Evolutionary conservation across 2,888 invertebrate genomes (phyloP).

Genomic region (Sericinus montela): DNA sequence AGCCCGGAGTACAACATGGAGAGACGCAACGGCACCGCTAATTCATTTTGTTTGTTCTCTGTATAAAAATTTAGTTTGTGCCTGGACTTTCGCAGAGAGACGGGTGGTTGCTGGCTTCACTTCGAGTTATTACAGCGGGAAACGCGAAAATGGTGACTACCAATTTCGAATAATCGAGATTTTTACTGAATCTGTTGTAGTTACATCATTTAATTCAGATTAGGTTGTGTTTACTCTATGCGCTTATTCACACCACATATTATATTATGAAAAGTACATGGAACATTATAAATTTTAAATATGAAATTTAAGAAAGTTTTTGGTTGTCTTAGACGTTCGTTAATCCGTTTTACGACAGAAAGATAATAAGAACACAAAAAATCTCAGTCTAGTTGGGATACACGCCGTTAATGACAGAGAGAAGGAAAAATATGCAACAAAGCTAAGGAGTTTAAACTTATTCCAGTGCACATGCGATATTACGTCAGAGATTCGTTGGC

Average conservation of each 20-base stretch:
- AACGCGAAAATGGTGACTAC: conserved; percentile 39
- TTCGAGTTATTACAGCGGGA: conserved; percentile 45
- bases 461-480: conserved; percentile 20
- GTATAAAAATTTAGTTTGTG: conserved; percentile 71
- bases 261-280: too few relatives aligned
- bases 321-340: too few relatives aligned
- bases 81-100: conserved; percentile 53
- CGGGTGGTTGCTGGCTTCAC: conserved; percentile 24
- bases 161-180: conserved; percentile 40
- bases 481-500: conserved; percentile 35
- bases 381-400: background rate
- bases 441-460: conserved; percentile 16
- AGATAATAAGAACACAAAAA: too few relatives aligned
- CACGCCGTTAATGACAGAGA: conserved; percentile 8
- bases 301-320: too few relatives aligned
- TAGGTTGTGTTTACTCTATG: too few relatives aligned
- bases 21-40: conserved; percentile 63
- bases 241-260: too few relatives aligned
- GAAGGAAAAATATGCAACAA: conserved; percentile 7
- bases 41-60: conserved; percentile 68
- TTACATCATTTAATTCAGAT: too few relatives aligned
- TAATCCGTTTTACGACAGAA: too few relatives aligned
- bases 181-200: conserved; percentile 12
- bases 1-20: conserved; percentile 58
- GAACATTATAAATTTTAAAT: too few relatives aligned